Evolutionary conservation across 1,140 invertebrate species (phyloP), one percentile per base, ranked within the genome.

Genomic region (Diorhabda carinulata): DNA sequence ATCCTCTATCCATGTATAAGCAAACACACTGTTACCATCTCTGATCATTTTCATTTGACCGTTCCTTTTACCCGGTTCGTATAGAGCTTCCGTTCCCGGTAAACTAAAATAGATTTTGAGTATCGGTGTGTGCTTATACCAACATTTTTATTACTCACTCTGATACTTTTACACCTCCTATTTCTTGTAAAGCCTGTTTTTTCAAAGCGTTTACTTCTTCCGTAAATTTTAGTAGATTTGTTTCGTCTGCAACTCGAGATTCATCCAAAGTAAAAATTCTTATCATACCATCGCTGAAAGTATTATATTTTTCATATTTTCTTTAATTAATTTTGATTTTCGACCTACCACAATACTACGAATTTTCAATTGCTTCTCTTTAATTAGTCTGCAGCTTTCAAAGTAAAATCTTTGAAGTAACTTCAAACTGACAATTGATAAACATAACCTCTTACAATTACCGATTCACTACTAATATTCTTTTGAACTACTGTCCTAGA

Each of bases 1-100:
- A 4, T 84, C 86, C 3, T 85, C 83, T 45, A 89, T 90, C 95
- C 95, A 97, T 25, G 84, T 88, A 76, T 94, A 94, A 61, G 90
- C 92, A 73, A 90, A 87, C 0, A 94, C 91, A 61, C 83, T 87
- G 5, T 86, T 85, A 3, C 83, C 78, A 2, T 83, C 78, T 5
- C 90, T 86, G 0, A 98, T 85, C 84, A 98, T 89, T 79, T 92
- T 92, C 2, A 91, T 94, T 80, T 96, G 92, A 0, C 95, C 96
- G 69, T 97, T 92, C 43, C 84, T 84, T 76, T 86, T 88, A 60
- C 96, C 96, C 7, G 92, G 92, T 75, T 90, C 85, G 43, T 87
- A 79, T 40, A 98, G 82, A 3, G 87, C 87, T 78, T 91, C 91
- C 1, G 86, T 85, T 43, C 93, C 93, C 58, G 94, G 92, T 69